Base-by-base conservation (phyloP, 1,140 invertebrate species). In the Microvelia longipes region DNA sequence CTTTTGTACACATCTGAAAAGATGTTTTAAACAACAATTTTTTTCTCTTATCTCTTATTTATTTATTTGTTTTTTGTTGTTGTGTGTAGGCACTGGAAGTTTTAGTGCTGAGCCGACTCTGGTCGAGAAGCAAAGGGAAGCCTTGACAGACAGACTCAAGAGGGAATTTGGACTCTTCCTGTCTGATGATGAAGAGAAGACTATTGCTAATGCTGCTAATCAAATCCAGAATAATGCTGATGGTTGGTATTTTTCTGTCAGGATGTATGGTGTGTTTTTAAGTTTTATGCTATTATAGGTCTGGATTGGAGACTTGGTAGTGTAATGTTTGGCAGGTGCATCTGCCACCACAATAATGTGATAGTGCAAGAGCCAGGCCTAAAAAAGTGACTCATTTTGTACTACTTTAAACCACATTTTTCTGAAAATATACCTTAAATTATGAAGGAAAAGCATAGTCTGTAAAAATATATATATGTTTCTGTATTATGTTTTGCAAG, bases 141-240 rank as follows among this genome's bases (percentile, higher is more conserved):
- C 87, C 77, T 82, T 90, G 28, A 88, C 87, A 24, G 86, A 89
- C 74, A 82, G 90, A 74, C 79, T 91, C 72, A 84, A 88, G 77
- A 80, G 86, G 60, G 88, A 90, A 77, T 90, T 90, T 80, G 89
- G 88, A n/a, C 80, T 90, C 19, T 86, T 87, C 73, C 79, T 87
- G 62, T 84, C 83, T 66, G 87, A 88, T 68, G 87, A 89, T 72
- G 87, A 88, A 69, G 85, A 74, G 50, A 68, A 72, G 67, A 73
- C 72, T 25, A 69, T 69, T 35, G 5, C 19, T 50, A 50, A 50
- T 11, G 35, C 19, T 50, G 35, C n/a, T 24, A 60, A 66, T 19
- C 25, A 28, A 27, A 65, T n/a, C 2, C 63, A 65, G 26, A 24
- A 24, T 60, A 13, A 13, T 60, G 63, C 26, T 65, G 2, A 11